Conservation (phyloP, 2,113 vertebrate species). For the Podiceps cristatus region DNA sequence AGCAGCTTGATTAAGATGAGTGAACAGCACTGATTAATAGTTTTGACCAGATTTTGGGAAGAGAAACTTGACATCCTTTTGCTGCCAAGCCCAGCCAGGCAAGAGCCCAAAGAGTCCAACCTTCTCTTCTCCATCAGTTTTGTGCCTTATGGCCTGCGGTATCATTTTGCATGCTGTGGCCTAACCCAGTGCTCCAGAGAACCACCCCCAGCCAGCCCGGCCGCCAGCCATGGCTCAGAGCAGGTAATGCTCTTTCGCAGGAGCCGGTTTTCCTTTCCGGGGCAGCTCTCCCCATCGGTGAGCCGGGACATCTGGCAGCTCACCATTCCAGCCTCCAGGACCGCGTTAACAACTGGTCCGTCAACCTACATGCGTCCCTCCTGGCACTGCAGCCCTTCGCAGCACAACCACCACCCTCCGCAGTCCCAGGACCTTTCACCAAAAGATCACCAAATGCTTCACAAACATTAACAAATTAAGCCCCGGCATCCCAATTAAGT, state of each 20-base stretch:
- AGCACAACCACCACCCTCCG: neutral
- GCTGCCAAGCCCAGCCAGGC: neutral
- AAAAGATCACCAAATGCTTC: neutral
- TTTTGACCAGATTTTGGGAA: neutral
- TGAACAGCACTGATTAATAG: neutral
- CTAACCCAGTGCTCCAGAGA: neutral
- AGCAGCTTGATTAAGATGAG: neutral
- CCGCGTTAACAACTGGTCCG: neutral
- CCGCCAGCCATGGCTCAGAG: neutral
- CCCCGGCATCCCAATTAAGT: neutral
- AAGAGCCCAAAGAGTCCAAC: neutral
- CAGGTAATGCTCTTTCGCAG: neutral
- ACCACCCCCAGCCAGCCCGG: neutral
- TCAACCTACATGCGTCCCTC: neutral
- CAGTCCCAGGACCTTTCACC: neutral
- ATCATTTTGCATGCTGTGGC: neutral
- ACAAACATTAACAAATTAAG: neutral
- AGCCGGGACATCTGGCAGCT: neutral
- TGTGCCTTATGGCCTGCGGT: fast-evolving
- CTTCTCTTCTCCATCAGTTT: neutral
- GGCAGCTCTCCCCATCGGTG: neutral
- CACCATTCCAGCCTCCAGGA: neutral
- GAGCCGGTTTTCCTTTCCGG: neutral
- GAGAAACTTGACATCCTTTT: neutral
- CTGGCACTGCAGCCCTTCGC: neutral